Percentiles rank a stretch among this genome's conserved stretches.
Evolutionary conservation across 2,113 vertebrate species (phyloP).

Genomic region (Boleophthalmus pectinirostris): DNA sequence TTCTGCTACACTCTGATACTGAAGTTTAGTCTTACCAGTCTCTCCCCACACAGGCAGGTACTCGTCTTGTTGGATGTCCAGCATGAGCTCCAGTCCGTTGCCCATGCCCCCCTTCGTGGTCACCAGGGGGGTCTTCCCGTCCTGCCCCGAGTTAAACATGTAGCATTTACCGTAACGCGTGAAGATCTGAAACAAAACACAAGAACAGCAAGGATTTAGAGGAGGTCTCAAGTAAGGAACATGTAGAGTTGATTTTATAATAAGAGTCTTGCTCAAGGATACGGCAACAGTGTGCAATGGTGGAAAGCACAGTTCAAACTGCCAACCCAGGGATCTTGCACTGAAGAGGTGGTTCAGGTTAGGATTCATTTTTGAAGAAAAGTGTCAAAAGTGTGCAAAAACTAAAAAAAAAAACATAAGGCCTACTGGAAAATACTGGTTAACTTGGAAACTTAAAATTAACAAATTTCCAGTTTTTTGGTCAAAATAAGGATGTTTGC

Average conservation of each 20-base stretch:
- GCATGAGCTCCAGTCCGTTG: slow-evolving; percentile 97
- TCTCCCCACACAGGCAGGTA: slow-evolving; percentile 98
- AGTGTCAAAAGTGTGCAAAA: too few relatives aligned
- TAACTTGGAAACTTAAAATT: too few relatives aligned
- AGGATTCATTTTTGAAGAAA: too few relatives aligned
- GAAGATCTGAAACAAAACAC: slow-evolving; percentile 85
- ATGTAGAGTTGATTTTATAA: background rate
- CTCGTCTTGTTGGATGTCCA: slow-evolving; percentile 98
- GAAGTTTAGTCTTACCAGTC: slow-evolving; percentile 80
- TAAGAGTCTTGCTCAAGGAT: background rate
- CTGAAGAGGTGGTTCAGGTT: too few relatives aligned
- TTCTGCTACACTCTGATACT: background rate
- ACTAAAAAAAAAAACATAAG: too few relatives aligned
- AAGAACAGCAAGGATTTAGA: slow-evolving; percentile 5
- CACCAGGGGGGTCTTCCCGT: slow-evolving; percentile 85
- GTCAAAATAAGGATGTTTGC: too few relatives aligned
- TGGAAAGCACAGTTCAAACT: background rate
- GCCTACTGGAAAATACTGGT: too few relatives aligned
- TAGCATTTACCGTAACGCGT: slow-evolving; percentile 98
- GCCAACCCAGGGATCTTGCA: background rate
- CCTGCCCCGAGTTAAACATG: slow-evolving; percentile 94
- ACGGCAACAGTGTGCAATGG: too few relatives aligned
- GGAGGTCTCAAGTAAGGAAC: background rate
- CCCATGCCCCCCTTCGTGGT: slow-evolving; percentile 97
- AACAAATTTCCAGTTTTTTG: too few relatives aligned